Base-by-base conservation (phyloP, 2,113 vertebrate species). In the Oncorhynchus keta region DNA sequence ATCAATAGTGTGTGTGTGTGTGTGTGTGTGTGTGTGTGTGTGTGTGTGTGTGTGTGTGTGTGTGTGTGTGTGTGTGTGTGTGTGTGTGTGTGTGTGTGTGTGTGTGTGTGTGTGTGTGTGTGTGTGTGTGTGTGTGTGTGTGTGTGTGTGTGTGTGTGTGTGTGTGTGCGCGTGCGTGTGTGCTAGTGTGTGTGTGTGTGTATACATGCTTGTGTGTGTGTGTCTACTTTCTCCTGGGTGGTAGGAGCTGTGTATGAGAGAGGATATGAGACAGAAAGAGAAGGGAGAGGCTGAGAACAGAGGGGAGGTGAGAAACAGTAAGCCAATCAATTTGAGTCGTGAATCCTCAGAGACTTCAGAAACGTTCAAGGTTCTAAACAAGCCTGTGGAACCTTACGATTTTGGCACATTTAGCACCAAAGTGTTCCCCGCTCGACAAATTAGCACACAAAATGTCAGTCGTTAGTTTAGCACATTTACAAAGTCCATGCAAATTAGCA, bases 381-480 rank as follows among this genome's bases (percentile, higher is more conserved):
- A 35, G 30, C 30, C 30, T 18, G 82, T 86, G 82, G 75, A 89
- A 88, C n/a, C 59, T 61, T 61, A 61, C 18, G 5, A 90, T 84
- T 90, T 90, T 91, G 89, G 83, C 87, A 88, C 86, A 88, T 90
- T 92, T 92, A 90, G 83, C 76, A 81, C 83, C 83, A 87, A 89
- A 90, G 68, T 83, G 85, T 84, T 35, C 20, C 88, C 85, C 77
- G 82, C 83, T 88, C 87, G 88, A 90, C 91, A 91, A 92, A 92
- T 92, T 91, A 91, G 87, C 89, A 87, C 89, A 86, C 82, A 86
- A 85, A 89, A 87, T 87, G 91, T 91, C 89, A 92, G 83, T 72
- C 74, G 83, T 82, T 86, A 85, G 89, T 89, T 90, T 87, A 87
- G 85, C 89, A 86, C 88, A 82, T 86, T 76, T 82, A 85, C 83